Evolutionary conservation across 2,888 invertebrate species (phyloP).

Genomic region (Branchipolynoe longqiensis): DNA sequence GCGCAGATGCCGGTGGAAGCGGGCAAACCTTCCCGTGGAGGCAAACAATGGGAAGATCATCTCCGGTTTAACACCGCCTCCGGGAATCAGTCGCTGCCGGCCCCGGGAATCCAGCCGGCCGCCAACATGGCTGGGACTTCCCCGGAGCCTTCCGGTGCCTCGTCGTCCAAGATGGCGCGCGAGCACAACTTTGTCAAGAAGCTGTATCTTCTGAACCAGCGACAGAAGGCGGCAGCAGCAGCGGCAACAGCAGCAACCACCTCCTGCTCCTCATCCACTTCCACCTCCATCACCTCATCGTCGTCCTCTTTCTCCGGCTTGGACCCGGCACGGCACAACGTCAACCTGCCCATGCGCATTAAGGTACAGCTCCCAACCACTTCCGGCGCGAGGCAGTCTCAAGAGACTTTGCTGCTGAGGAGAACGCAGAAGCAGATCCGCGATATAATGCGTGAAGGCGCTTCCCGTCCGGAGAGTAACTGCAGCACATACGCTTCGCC

Average conservation of each 20-base stretch:
- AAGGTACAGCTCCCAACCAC: background rate
- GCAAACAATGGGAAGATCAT: too few relatives aligned
- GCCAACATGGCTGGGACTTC: background rate
- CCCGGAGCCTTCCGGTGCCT: background rate
- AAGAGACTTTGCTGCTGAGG: background rate
- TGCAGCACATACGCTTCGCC: background rate
- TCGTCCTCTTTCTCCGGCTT: too few relatives aligned
- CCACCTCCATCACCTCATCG: too few relatives aligned
- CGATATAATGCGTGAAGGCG: background rate
- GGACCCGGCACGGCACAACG: background rate
- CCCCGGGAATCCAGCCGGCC: too few relatives aligned
- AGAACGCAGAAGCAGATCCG: background rate
- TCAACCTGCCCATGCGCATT: conserved; percentile 44
- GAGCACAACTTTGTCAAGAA: background rate
- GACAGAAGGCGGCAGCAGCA: background rate
- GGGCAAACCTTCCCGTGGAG: too few relatives aligned
- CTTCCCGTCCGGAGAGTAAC: background rate
- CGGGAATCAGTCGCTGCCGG: too few relatives aligned
- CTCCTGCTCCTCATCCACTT: too few relatives aligned
- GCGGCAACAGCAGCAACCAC: background rate
- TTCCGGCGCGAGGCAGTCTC: background rate
- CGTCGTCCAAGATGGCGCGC: background rate
- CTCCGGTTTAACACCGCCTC: too few relatives aligned
- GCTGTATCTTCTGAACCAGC: background rate
- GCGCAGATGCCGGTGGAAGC: too few relatives aligned